phyloP scores from a whole-genome alignment of 2,888 invertebrate species.

The Incurvaria masculella region DNA sequence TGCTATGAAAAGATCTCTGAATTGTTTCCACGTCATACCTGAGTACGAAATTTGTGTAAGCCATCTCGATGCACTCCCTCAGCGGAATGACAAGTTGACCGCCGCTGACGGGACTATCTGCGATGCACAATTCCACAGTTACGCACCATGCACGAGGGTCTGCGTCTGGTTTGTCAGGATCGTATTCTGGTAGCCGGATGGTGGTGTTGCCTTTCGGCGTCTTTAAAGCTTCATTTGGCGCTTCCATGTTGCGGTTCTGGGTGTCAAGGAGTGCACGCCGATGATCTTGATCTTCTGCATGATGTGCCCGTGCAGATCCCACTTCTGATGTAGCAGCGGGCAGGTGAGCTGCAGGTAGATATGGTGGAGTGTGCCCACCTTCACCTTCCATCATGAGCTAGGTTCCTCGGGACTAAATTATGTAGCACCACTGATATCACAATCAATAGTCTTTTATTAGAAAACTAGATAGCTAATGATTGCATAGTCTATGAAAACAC shows the following conservation, averaged over 20 bases:
- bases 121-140: neutral
- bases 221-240: neutral
- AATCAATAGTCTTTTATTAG: too few relatives aligned
- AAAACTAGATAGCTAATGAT: too few relatives aligned
- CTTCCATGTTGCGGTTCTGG: too few relatives aligned
- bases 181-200: neutral
- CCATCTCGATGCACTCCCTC: neutral
- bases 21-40: neutral
- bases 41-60: neutral
- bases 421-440: too few relatives aligned
- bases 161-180: conserved; percentile 1
- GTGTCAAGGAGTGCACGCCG: neutral
- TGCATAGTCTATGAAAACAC: too few relatives aligned
- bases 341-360: too few relatives aligned
- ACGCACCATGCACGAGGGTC: neutral
- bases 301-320: neutral
- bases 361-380: too few relatives aligned
- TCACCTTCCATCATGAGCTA: too few relatives aligned
- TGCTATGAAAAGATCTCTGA: neutral
- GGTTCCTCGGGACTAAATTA: too few relatives aligned
- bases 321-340: neutral
- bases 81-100: neutral
- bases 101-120: neutral
- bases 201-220: neutral
- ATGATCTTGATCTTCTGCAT: neutral